phyloP scores from a whole-genome alignment of 1,140 invertebrate genomes.

The Megalopta genalis region DNA sequence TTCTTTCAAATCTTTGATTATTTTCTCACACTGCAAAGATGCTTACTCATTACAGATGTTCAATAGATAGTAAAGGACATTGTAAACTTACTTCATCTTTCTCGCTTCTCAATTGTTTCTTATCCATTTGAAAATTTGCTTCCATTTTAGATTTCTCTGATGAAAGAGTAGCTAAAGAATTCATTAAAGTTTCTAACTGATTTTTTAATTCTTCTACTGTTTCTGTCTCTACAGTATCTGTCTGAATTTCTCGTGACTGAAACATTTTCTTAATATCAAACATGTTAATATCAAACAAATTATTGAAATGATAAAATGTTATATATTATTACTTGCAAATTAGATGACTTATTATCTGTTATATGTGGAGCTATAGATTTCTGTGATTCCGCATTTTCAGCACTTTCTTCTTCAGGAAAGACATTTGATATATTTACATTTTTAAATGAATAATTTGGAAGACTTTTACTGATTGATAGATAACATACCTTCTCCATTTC shows the following conservation, averaged over 20 bases:
- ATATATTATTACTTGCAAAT: constrained; percentile 2
- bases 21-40: constrained; percentile 83
- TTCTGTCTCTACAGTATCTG: constrained; percentile 65
- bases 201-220: constrained; percentile 78
- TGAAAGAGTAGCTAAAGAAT: constrained; percentile 88
- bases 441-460: neutral
- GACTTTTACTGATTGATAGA: neutral
- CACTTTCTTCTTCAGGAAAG: neutral
- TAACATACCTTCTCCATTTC: constrained; percentile 16
- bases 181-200: constrained; percentile 85
- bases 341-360: neutral
- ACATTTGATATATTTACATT: neutral
- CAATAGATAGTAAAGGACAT: neutral
- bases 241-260: constrained; percentile 47
- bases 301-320: neutral
- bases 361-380: neutral
- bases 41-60: constrained; percentile 15
- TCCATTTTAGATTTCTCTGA: constrained; percentile 92
- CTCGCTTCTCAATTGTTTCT: constrained; percentile 86
- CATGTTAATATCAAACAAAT: neutral
- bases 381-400: neutral
- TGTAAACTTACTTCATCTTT: constrained; percentile 80
- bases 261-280: constrained; percentile 16
- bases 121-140: constrained; percentile 89
- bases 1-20: constrained; percentile 82